A percentile compares a stretch with the other conserved stretches of the same genome.
Conservation (phyloP, 2,888 invertebrate genomes). For the Tetragnatha montana region DNA sequence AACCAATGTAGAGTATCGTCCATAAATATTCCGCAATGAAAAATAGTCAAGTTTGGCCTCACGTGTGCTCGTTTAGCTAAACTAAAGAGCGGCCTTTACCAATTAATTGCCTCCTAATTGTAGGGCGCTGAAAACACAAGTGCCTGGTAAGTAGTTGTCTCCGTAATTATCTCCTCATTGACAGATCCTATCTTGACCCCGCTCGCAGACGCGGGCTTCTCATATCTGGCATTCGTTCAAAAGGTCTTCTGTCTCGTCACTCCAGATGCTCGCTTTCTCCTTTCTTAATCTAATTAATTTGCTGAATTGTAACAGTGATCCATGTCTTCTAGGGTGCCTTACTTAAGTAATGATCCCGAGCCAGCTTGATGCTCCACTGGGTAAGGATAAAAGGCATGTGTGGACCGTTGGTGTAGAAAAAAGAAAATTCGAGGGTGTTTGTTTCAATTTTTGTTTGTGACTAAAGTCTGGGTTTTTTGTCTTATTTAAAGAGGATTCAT, state of each 20-base stretch:
- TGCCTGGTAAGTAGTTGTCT: not conserved
- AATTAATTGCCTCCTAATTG: not conserved
- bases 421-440: not conserved
- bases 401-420: not conserved
- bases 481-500: not conserved
- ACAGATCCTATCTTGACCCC: slow-evolving; percentile 2
- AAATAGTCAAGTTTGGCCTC: too few species aligned
- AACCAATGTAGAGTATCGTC: too few species aligned
- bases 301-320: slow-evolving; percentile 14
- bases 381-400: not conserved
- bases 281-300: slow-evolving; percentile 30
- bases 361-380: not conserved
- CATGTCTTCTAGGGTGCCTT: not conserved
- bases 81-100: not conserved
- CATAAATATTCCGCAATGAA: too few species aligned
- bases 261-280: slow-evolving; percentile 18
- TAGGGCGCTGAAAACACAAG: not conserved
- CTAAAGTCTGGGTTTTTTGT: not conserved
- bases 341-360: not conserved
- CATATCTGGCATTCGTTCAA: slow-evolving; percentile 22
- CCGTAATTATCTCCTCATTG: slow-evolving; percentile 21
- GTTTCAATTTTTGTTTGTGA: not conserved
- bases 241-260: slow-evolving; percentile 4
- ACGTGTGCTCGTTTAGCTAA: not conserved
- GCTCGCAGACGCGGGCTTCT: not conserved